Conservation (phyloP, 2,888 invertebrate species). For the Xestia c-nigrum region DNA sequence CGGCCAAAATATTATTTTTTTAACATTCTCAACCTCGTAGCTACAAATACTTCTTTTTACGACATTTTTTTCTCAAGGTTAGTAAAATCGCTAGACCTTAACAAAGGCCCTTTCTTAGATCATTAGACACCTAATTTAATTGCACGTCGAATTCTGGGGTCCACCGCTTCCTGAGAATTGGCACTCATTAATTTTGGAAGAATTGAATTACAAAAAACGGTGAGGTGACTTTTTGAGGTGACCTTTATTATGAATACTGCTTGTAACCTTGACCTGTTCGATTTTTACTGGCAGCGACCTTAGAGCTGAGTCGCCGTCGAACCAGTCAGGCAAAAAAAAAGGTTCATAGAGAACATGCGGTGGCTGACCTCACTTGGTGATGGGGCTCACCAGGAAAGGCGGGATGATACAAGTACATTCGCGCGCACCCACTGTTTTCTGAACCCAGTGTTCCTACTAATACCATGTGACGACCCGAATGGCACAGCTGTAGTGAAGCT, state of each 20-base stretch:
- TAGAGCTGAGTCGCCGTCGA: too few species aligned
- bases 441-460: too few species aligned
- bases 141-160: conserved; percentile 70
- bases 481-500: too few species aligned
- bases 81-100: conserved; percentile 58
- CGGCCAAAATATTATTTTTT: background rate
- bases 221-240: conserved; percentile 70
- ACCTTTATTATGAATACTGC: conserved; percentile 72
- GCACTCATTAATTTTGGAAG: conserved; percentile 82
- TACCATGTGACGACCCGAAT: too few species aligned
- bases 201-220: conserved; percentile 79
- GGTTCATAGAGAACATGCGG: too few species aligned
- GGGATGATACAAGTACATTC: too few species aligned
- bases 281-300: background rate
- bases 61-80: conserved; percentile 22
- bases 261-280: background rate
- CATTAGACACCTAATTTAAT: conserved; percentile 84
- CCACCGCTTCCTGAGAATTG: conserved; percentile 69
- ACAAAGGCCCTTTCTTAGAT: conserved; percentile 73
- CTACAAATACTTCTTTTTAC: conserved; percentile 27
- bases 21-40: background rate
- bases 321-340: too few species aligned
- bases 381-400: too few species aligned
- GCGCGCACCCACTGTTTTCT: too few species aligned
- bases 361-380: too few species aligned